Evolutionary conservation across 1,140 invertebrate genomes (phyloP), one percentile per base, ranked within the genome.

Genomic region (Bradynema listronoti): DNA sequence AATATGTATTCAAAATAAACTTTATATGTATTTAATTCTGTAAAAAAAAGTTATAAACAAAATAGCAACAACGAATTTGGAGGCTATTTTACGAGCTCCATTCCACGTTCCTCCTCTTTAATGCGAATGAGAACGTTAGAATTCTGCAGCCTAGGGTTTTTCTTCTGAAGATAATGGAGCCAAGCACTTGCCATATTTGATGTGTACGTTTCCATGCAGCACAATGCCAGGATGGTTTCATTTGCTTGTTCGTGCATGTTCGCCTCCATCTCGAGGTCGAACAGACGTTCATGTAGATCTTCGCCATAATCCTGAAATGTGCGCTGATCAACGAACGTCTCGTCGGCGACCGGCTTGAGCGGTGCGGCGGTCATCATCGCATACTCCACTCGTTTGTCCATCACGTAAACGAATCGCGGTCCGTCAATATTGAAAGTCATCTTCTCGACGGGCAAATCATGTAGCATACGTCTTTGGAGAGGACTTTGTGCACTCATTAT

Each of bases 351-450:
- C n/a, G 14, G 16, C 4, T 52, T 39, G 9, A 39, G 63, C 0
- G 84, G 79, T 64, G 90, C 85, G 24, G 86, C 86, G 65, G 85
- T 82, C 4, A 97, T 79, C 7, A 88, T 82, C 77, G 94, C 94
- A 80, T 96, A 96, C 65, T 86, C 85, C 7, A 94, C 84, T 32
- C 81, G 81, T 42, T 84, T 81, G 72, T 87, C 82, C 47, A 83
- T 81, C 19, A 96, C 75, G 85, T 88, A 95, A 11, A 93, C 83
- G 56, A 81, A 80, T 78, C 85, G 91, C 0, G 88, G 86, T 4
- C 92, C 93, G 80, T 94, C 89, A 0, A 97, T 87, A 75, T 85
- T 87, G n/a, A n/a, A n/a, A n/a, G n/a, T n/a, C n/a, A n/a, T n/a
- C n/a, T n/a, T n/a, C 14, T 83, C 80, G 43, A 85, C 81, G n/a